A percentile compares a stretch with the other conserved stretches of the same genome.
phyloP scores from a whole-genome alignment of 2,113 vertebrate genomes.

The Gambusia holbrooki region DNA sequence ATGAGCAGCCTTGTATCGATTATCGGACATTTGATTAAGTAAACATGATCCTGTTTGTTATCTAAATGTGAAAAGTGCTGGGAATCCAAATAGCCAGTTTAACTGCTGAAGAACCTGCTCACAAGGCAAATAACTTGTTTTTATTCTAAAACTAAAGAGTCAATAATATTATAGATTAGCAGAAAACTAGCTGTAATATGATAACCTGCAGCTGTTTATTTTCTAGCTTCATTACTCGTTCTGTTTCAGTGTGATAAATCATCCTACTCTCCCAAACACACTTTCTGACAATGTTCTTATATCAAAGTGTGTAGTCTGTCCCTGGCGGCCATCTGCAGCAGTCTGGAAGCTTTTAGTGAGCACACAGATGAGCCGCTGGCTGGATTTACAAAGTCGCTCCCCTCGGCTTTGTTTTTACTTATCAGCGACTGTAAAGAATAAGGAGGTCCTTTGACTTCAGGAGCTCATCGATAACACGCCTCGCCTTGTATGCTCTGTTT shows the following conservation, averaged over 20 bases:
- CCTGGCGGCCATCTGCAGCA: slow-evolving; percentile 56
- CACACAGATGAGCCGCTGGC: slow-evolving; percentile 62
- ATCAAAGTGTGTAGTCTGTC: slow-evolving; percentile 51
- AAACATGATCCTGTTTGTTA: not conserved
- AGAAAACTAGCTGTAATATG: slow-evolving; percentile 19
- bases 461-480: slow-evolving; percentile 73
- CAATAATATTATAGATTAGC: not conserved
- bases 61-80: not conserved
- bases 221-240: slow-evolving; percentile 23
- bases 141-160: not conserved
- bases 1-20: slow-evolving; percentile 3
- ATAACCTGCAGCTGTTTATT: not conserved
- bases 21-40: slow-evolving; percentile 3
- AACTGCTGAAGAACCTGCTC: not conserved
- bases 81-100: slow-evolving; percentile 3
- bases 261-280: slow-evolving; percentile 1
- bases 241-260: not conserved
- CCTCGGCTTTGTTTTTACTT: slow-evolving; percentile 67
- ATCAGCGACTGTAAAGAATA: slow-evolving; percentile 64
- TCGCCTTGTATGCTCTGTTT: slow-evolving; percentile 66
- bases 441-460: slow-evolving; percentile 63
- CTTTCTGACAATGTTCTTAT: slow-evolving; percentile 57
- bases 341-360: slow-evolving; percentile 74
- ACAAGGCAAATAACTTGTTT: slow-evolving; percentile 10
- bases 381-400: slow-evolving; percentile 61